Evolutionary conservation across 2,888 invertebrate species (phyloP), one percentile per base, ranked within the genome.

Genomic region (Conus canariensis): DNA sequence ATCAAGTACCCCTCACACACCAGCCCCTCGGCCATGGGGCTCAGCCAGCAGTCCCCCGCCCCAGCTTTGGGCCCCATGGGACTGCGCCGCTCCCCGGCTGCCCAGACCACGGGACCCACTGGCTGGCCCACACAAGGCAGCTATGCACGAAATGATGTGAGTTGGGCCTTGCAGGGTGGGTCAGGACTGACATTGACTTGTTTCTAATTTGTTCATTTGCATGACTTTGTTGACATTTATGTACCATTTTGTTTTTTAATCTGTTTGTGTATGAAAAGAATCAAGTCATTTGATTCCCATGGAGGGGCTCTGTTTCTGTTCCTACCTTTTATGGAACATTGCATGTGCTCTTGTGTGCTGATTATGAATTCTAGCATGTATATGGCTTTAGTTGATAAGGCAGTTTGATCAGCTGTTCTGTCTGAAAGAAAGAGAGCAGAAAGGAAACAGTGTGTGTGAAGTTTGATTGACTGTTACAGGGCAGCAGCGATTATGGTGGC

Each of bases 1-100:
- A 93, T 95, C 91, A 94, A 94, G 92, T 95, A 95, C 90, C 94
- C 94, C 45, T 92, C 92, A 12, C 94, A 94, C 85, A 92, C 94
- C 85, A 91, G 92, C n/a, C 91, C 94, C 45, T 93, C 93, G 25
- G 67, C 91, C 56, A 92, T 95, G 92, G 93, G 94, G n/a, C 64
- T 93, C 88, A 91, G 93, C 45, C 93, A 93, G 88, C 91, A 92
- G 74, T 90, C 92, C 60, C 88, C 90, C 80, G 92, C 90, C 77
- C 92, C 90, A 90, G 92, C 91, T 90, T 93, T 92, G 88, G 91
- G 90, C 22, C 92, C 91, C 85, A 92, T 92, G 87, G 91, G 91
- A 22, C 91, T 92, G 91, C 92, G 95, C 87, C 93, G 94, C 85
- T 94, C 94, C 90, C 95, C 95, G 7, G 93, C 93, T n/a, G 93